Base-by-base conservation (phyloP, 2,888 invertebrate genomes). In the Piscicola geometra region DNA sequence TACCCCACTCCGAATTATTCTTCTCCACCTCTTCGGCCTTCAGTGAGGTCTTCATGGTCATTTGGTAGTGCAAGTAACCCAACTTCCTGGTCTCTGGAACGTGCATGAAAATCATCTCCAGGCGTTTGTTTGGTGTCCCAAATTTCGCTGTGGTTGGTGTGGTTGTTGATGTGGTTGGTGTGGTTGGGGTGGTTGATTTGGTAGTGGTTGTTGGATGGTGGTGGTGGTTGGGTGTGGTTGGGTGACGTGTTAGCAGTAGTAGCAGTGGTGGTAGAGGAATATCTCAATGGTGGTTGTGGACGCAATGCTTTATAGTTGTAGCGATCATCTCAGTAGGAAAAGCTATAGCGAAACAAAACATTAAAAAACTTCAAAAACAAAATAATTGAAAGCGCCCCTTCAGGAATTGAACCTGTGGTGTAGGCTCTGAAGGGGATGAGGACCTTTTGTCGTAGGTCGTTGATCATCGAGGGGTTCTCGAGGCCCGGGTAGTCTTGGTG, bases 91-190 rank as follows among this genome's bases (percentile, higher is more conserved):
- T 64, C 56, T 76, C 66, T n/a, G 79, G 78, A 9, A 79, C 74
- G 36, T 73, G 71, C 25, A 50, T 50, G 64, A 79, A 79, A 52
- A 79, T 66, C 28, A 36, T 71, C 71, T 79, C 78, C 47, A 79
- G 75, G 18, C 79, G 77, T 5, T 71, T 68, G 67, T 79, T 79
- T 25, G 78, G 79, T 25, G 78, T 77, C 12, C 79, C 79, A 71
- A 75, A 78, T 67, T 79, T 79, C 5, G 78, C 79, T 79, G 78
- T 21, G n/a, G n/a, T n/a, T n/a, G n/a, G n/a, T n/a, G n/a, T n/a
- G n/a, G n/a, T n/a, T n/a, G n/a, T n/a, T n/a, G n/a, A n/a, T n/a
- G n/a, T n/a, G n/a, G n/a, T n/a, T n/a, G n/a, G n/a, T n/a, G n/a
- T n/a, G n/a, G n/a, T n/a, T n/a, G n/a, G n/a, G n/a, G n/a, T n/a